These are phyloP conservation scores for Theristicus caerulescens DNA, from an alignment of 2,113 vertebrate genomes.

Conservation along the genomic window DNA sequence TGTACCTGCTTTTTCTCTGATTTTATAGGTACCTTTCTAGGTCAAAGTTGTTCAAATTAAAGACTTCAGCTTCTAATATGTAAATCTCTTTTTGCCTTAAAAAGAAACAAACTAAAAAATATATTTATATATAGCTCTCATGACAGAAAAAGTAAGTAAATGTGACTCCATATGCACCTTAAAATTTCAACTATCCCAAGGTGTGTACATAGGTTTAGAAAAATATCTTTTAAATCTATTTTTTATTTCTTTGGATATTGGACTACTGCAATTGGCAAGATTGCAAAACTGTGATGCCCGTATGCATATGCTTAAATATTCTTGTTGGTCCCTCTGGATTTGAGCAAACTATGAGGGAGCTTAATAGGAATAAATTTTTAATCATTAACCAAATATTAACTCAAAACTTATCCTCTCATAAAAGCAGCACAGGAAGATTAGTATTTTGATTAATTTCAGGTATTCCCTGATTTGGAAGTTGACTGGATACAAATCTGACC, in stretches of 20 bases:
- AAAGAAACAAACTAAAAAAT: not conserved
- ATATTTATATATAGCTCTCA: not conserved
- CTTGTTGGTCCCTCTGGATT: not conserved
- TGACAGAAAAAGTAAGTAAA: not conserved
- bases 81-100: not conserved
- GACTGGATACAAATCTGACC: not conserved
- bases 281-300: not conserved
- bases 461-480: not conserved
- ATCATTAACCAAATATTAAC: not conserved
- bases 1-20: fast-evolving
- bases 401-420: not conserved
- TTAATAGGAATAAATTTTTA: not conserved
- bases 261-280: not conserved
- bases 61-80: not conserved
- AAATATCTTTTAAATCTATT: not conserved
- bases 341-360: not conserved
- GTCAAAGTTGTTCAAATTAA: not conserved
- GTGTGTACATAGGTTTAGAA: not conserved
- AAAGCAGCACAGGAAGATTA: not conserved
- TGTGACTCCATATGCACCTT: fast-evolving
- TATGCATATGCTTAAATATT: not conserved
- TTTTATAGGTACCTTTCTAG: not conserved
- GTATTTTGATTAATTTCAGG: not conserved
- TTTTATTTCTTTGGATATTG: not conserved
- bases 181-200: not conserved